A percentile compares a stretch with the other conserved stretches of the same genome.
Conservation (phyloP, 2,113 vertebrate species). For the Scartelaos histophorus region DNA sequence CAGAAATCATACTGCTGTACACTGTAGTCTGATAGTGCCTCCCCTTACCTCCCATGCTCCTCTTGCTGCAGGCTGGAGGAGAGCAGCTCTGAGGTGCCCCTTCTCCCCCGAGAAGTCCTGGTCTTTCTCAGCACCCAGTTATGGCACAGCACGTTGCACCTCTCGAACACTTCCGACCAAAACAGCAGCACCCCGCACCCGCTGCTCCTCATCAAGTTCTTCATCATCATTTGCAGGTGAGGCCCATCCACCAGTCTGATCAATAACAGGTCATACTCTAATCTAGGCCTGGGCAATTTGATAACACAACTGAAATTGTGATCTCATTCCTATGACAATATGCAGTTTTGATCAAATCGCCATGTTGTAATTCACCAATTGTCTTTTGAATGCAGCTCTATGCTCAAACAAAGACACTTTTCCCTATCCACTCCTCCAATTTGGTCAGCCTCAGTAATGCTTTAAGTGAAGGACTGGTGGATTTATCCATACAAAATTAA, state of each 20-base stretch:
- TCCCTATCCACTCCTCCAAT: too few species aligned
- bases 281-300: too few species aligned
- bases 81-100: slow-evolving; percentile 81
- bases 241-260: background rate
- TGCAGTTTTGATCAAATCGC: too few species aligned
- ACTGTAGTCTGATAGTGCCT: slow-evolving; percentile 10
- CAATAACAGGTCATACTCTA: background rate
- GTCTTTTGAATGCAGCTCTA: too few species aligned
- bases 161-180: slow-evolving; percentile 54
- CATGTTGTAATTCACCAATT: too few species aligned
- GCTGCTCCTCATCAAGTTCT: slow-evolving; percentile 89
- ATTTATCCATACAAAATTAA: too few species aligned
- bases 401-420: too few species aligned
- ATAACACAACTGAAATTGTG: too few species aligned
- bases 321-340: too few species aligned
- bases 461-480: too few species aligned
- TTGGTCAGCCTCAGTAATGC: too few species aligned
- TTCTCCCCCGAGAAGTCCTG: slow-evolving; percentile 84
- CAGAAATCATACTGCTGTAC: slow-evolving; percentile 14
- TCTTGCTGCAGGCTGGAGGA: slow-evolving; percentile 81
- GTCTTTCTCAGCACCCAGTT: slow-evolving; percentile 82
- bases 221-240: slow-evolving; percentile 92
- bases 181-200: slow-evolving; percentile 76
- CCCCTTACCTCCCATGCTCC: background rate
- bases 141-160: slow-evolving; percentile 72